Base-by-base conservation (phyloP, 2,888 invertebrate species). In the Oligia strigilis region DNA sequence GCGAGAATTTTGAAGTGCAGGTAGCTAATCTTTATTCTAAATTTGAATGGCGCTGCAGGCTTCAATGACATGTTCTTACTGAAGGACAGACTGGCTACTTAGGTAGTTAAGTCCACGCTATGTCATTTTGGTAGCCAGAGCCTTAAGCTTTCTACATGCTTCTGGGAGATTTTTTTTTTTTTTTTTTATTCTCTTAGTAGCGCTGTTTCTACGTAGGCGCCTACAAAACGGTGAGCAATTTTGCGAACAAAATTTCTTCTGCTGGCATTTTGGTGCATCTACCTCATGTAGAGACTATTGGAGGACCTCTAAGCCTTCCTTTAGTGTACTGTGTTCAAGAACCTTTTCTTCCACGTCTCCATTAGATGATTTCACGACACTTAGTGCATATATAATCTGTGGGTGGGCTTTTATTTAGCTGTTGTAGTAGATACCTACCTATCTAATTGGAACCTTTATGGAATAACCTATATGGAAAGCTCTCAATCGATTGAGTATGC, bases 1-100 rank as follows among this genome's bases (percentile, higher is more conserved):
- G 96, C 91, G 89, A 89, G 93, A 93, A 94, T 95, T 87, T 86
- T 81, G 75, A 81, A 83, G 78, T 77, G 83, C 81, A 87, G 89
- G 87, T 89, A 90, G 90, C 87, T 82, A 77, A 84, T 81, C 83
- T 78, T 83, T 78, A 64, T 88, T 87, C 78, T 82, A 79, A 89
- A 77, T 85, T 85, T 82, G 88, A 87, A 88, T 81, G 62, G 72
- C 69, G 80, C 87, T 82, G 71, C 67, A n/a, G 82, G 82, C 82
- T 67, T 60, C 65, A 84, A 85, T 83, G 85, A 83, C 85, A 89
- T 83, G 84, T 78, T 81, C 40, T 36, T 8, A 17, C n/a, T 79
- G 77, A 87, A 82, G 81, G 81, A 87, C 81, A 80, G 62, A 73
- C 74, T 64, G 75, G 55, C 72, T 81, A 66, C 73, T 74, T 62